Conservation (phyloP, 2,888 invertebrate genomes). For the Agonopterix alstromeriana region DNA sequence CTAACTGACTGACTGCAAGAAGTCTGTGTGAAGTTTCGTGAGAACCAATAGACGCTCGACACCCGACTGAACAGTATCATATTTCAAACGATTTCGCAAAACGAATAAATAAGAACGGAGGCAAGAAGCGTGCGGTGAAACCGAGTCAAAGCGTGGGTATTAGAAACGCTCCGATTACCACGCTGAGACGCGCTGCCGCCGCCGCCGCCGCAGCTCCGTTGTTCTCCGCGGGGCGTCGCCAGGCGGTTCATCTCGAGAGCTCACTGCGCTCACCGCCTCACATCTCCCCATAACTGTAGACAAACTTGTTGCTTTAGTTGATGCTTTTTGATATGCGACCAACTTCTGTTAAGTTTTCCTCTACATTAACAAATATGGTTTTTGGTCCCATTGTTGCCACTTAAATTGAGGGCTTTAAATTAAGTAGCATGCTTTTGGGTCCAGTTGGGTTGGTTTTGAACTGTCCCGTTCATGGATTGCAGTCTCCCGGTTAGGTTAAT, state of each 20-base stretch:
- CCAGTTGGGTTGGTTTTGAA: too few species aligned
- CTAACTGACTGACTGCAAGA: conserved; percentile 54
- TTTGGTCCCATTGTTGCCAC: too few species aligned
- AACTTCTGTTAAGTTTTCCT: too few species aligned
- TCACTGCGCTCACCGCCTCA: not conserved
- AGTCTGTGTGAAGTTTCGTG: conserved; percentile 67
- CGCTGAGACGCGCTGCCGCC: conserved; percentile 43
- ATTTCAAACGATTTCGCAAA: conserved; percentile 76
- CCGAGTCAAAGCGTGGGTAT: conserved; percentile 73
- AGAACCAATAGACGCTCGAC: conserved; percentile 54
- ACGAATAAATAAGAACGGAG: conserved; percentile 72
- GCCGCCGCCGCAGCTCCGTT: conserved; percentile 11
- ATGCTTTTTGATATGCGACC: too few species aligned
- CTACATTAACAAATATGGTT: too few species aligned
- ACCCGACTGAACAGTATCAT: conserved; percentile 68
- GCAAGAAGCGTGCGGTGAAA: conserved; percentile 76
- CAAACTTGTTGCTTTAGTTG: conserved; percentile 7
- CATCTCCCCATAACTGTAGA: too few species aligned
- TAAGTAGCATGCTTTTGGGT: too few species aligned
- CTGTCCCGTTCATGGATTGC: too few species aligned
- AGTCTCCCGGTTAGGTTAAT: too few species aligned
- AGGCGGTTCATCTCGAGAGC: conserved; percentile 2
- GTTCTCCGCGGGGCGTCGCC: conserved; percentile 2
- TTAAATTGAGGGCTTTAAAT: too few species aligned
- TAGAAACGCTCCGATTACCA: conserved; percentile 76